These are phyloP conservation scores for Phoxinus phoxinus DNA, from an alignment of 2,113 vertebrate genomes.

Conservation along the genomic window DNA sequence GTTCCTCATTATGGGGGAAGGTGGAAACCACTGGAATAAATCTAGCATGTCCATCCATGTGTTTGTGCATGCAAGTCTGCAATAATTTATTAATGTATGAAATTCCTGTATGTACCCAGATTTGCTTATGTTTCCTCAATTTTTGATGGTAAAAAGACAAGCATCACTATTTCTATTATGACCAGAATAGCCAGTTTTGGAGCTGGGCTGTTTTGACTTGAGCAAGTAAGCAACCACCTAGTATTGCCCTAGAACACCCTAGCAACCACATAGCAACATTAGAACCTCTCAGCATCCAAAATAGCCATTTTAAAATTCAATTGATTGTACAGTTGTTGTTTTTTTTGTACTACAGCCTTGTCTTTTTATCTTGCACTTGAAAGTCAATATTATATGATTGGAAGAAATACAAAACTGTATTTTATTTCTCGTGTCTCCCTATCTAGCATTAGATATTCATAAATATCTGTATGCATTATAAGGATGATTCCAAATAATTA, in stretches of 20 bases:
- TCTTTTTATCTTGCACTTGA: neutral
- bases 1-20: constrained; percentile 40
- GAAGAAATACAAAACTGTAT: neutral
- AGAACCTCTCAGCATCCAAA: neutral
- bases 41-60: constrained; percentile 39
- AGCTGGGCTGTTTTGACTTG: neutral
- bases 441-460: constrained; percentile 48
- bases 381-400: neutral
- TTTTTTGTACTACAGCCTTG: neutral
- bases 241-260: neutral
- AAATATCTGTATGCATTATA: constrained; percentile 58
- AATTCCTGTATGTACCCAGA: neutral
- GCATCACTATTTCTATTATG: neutral
- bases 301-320: neutral
- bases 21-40: constrained; percentile 32
- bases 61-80: constrained; percentile 10
- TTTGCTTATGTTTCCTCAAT: neutral
- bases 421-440: constrained; percentile 10
- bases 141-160: neutral
- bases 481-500: constrained; percentile 74
- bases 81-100: neutral
- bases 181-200: too few relatives aligned
- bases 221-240: neutral
- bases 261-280: neutral
- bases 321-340: neutral